phyloP scores from a whole-genome alignment of 2,888 invertebrate genomes.

The Drosophila neonasuta region DNA sequence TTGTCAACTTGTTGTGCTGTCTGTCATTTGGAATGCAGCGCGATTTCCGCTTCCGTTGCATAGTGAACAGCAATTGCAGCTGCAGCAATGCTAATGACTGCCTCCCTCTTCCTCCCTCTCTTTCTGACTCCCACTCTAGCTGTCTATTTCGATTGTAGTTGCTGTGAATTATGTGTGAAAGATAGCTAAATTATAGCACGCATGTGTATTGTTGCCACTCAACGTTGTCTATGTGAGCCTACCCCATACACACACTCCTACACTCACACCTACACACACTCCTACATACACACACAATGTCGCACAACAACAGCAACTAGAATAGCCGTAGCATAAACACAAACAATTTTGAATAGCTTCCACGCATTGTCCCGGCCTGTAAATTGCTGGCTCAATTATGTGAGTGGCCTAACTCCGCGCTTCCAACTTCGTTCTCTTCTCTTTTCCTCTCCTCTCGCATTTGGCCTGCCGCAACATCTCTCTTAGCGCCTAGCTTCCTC shows the following conservation, averaged over 20 bases:
- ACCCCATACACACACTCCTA: neutral
- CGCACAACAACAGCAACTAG: constrained; percentile 32
- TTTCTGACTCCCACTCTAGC: neutral
- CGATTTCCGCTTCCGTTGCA: constrained; percentile 63
- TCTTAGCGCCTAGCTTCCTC: neutral
- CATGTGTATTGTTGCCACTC: constrained; percentile 65
- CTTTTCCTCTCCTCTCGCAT: neutral
- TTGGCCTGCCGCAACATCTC: constrained; percentile 1
- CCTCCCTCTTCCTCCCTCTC: neutral
- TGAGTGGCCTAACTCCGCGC: constrained; percentile 31
- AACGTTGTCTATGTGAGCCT: constrained; percentile 37
- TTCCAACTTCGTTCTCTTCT: neutral
- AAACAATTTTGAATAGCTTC: constrained; percentile 56
- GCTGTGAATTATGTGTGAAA: constrained; percentile 70
- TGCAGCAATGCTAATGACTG: constrained; percentile 51
- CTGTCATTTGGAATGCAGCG: constrained; percentile 64
- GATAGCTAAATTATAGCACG: constrained; percentile 72
- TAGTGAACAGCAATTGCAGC: constrained; percentile 33
- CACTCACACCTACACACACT: constrained; percentile 10
- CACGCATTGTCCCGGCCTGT: constrained; percentile 52
- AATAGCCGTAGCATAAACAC: constrained; percentile 36
- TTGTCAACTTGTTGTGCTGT: constrained; percentile 48
- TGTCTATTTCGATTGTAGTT: constrained; percentile 1
- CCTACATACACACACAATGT: constrained; percentile 11
- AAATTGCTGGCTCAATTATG: constrained; percentile 66